These are phyloP conservation scores for Cettia cetti DNA, from an alignment of 2,113 vertebrate genomes.

Conservation along the genomic window DNA sequence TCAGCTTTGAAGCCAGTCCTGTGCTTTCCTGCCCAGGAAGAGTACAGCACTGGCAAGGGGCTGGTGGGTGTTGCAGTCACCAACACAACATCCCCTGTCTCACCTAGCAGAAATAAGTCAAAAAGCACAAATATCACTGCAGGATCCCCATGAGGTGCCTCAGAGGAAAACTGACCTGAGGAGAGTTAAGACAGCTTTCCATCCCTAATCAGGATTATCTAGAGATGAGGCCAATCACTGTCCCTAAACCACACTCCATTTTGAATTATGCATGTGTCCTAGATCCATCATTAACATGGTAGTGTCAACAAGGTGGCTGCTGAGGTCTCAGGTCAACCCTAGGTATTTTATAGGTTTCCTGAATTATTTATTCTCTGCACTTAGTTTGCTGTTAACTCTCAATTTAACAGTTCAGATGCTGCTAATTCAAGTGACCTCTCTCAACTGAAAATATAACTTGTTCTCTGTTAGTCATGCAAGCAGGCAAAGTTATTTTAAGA, in stretches of 20 bases:
- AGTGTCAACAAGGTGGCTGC: not conserved
- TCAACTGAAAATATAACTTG: not conserved
- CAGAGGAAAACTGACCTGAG: not conserved
- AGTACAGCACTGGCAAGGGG: not conserved
- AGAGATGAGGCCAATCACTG: slow-evolving; percentile 56
- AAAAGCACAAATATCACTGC: not conserved
- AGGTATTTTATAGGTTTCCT: slow-evolving; percentile 23
- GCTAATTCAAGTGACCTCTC: not conserved
- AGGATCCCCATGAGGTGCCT: not conserved
- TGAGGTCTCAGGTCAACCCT: not conserved
- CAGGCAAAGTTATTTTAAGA: not conserved
- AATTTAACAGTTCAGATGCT: not conserved
- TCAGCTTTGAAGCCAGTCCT: not conserved
- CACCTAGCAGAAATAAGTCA: not conserved
- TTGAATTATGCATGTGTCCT: slow-evolving; percentile 38
- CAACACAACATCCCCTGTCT: not conserved
- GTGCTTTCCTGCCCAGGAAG: not conserved
- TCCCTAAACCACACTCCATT: slow-evolving; percentile 41
- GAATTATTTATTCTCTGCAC: slow-evolving; percentile 10
- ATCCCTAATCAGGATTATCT: slow-evolving; percentile 37
- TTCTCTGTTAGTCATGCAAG: not conserved
- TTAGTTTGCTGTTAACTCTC: not conserved
- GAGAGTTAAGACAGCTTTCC: slow-evolving; percentile 45
- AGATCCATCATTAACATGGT: slow-evolving; percentile 11
- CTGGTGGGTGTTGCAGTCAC: not conserved